Evolutionary conservation across 2,113 vertebrate genomes (phyloP), one percentile per base, ranked within the genome.

Genomic region (Pelusios castaneus): DNA sequence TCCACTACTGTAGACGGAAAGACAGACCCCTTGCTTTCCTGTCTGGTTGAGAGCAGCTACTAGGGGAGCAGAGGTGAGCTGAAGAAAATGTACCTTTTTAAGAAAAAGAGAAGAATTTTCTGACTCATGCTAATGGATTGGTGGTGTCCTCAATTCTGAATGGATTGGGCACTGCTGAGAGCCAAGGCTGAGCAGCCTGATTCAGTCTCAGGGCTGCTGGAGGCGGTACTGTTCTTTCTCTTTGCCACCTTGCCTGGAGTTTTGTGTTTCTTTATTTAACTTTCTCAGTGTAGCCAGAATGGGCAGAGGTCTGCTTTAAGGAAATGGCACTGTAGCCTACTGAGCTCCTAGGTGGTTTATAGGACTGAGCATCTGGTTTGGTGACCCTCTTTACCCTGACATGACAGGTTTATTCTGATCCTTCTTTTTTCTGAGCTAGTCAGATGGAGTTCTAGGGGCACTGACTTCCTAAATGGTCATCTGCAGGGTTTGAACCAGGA

Each of bases 51-150:
- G 67, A 89, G 56, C n/a, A 75, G 89, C 13, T 14, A 6, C 60
- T n/a, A 0, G 0, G 51, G 38, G 80, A 47, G 8, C 52, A 85
- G 88, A 31, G 16, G 29, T 54, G 51, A 78, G 79, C n/a, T 89
- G 81, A 27, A 16, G 7, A 63, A 38, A 31, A 3, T 89, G 56
- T 54, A 2, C 25, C 85, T 78, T 6, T 27, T 51, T 29, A 41
- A 43, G 25, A 43, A 73, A 22, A 73, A 22, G 25, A 13, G 16
- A 38, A 43, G 67, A 21, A 22, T 41, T 75, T 75, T 43, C 38
- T 75, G 38, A 75, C 38, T 43, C 38, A 11, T 17, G 47, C 47
- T 47, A 47, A 47, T 47, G 47, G 13, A 4, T 21, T 7, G 38
- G 24, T 12, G 1, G 70, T 75, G n/a, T 25, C 70, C 38, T 75